Evolutionary conservation across 2,113 vertebrate species (phyloP).

Genomic region (Prochilodus magdalenae): DNA sequence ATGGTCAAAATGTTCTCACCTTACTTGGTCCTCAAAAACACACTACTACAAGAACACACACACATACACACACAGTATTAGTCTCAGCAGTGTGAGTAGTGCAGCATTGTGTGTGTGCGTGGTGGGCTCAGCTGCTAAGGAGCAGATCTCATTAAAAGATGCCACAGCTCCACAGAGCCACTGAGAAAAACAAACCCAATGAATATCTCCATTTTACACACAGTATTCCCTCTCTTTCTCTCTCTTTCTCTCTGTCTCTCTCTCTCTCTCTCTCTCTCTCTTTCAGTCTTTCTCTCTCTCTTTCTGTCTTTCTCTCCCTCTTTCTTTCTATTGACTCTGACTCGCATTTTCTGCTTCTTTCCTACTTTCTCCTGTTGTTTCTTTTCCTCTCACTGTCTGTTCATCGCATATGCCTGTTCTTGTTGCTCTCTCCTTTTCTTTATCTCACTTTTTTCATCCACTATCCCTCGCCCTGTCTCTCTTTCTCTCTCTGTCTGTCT

Average conservation of each 20-base stretch:
- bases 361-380: constrained; percentile 10
- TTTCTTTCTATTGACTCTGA: background rate
- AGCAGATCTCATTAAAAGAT: constrained; percentile 57
- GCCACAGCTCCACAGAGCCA: constrained; percentile 36
- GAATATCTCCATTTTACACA: constrained; percentile 33
- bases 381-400: too few species aligned
- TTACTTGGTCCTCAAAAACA: too few species aligned
- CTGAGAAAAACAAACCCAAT: constrained; percentile 26
- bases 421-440: too few species aligned
- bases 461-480: too few species aligned
- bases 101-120: constrained; percentile 17
- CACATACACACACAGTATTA: constrained; percentile 51
- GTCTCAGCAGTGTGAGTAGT: background rate
- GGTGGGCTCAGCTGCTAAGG: constrained; percentile 43
- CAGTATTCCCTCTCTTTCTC: constrained; percentile 16
- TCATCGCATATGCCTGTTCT: too few species aligned
- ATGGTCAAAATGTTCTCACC: too few species aligned
- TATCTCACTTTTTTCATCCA: too few species aligned
- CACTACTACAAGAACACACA: too few species aligned
- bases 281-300: too few species aligned
- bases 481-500: too few species aligned
- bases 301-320: background rate
- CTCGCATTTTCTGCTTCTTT: background rate
- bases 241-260: constrained; percentile 58
- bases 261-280: constrained; percentile 42